Evolutionary conservation across 2,797 vertebrate species (phyloP), one percentile per base, ranked within the genome.

Genomic region (Pelochelys cantorii): DNA sequence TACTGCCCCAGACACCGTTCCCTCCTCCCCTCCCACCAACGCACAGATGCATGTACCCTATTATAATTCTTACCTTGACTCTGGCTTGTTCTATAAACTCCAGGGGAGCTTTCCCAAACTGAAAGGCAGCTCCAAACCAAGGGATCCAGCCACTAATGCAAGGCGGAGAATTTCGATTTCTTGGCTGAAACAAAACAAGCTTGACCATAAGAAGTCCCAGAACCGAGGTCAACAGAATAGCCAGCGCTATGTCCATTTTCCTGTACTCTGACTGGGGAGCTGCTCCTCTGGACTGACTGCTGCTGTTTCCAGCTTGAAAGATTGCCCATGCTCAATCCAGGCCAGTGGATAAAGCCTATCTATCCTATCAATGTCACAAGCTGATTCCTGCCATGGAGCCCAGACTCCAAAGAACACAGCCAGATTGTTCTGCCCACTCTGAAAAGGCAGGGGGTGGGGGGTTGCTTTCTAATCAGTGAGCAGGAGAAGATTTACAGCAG

Each of bases 91-190:
- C 97, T 89, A 99, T 98, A 68, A 98, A 99, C 88, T 98, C 97
- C 97, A 99, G 95, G 48, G 98, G 98, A 52, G 97, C 98, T 96
- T 97, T 98, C 52, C 98, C 98, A 65, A 98, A 98, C 85, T 98
- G 97, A 81, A 98, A 97, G 2, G 97, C 98, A 14, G 98, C 98
- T 95, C 98, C 98, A n/a, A 99, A 92, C 98, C 98, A 99, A 27
- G 98, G 98, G 90, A 99, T 98, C 98, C 98, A 98, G 93, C 98
- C 97, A n/a, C 92, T n/a, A 88, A 99, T 97, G 90, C 98, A 98
- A 3, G 98, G 98, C 27, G 98, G 98, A 77, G 80, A 89, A 68
- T 55, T 93, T 0, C 60, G 75, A 20, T 89, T 95, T 92, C 96
- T 94, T 85, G 71, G 86, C 81, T 85, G 95, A 52, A 92, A 92